Base-by-base conservation (phyloP, 2,797 vertebrate genomes). In the Propithecus deckenii region DNA sequence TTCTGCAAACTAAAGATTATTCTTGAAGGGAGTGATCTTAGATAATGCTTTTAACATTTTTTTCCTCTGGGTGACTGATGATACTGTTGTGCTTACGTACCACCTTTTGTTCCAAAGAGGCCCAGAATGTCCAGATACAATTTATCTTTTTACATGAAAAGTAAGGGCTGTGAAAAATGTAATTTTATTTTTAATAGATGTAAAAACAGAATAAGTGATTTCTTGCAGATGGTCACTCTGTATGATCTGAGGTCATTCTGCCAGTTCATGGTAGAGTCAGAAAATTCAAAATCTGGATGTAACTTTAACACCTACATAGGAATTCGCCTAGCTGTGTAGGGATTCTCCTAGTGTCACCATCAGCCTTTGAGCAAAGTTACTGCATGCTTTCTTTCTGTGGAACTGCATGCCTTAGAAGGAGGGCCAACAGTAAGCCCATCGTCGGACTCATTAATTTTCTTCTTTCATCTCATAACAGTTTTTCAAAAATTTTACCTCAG, bases 1-100 rank as follows among this genome's bases (percentile, higher is more conserved):
- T 88, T 92, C 97, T 98, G 98, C 94, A 93, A 52, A 63, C 63
- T 67, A 46, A 50, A 97, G 98, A 97, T 98, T 95, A 89, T 87
- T 96, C 63, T 80, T 32, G 71, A 92, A 96, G 91, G 89, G 93
- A 86, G 67, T 93, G 83, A 95, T 92, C 79, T 52, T 81, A 35
- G 95, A 92, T 94, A 95, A 88, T n/a, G 12, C 41, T 90, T 90
- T 65, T 23, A 38, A 57, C 92, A 67, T 4, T 89, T 74, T 79
- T 81, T 74, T 93, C 28, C 41, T 63, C 61, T 43, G 25, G 32
- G 72, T 81, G 91, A 61, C 35, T 46, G 28, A 89, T 85, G 50
- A 76, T 69, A 81, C n/a, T 76, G 23, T 55, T 72, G 46, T 83
- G 35, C 85, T 91, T 96, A 91, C 43, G 2, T 83, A 57, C 3